Evolutionary conservation across 2,797 vertebrate species (phyloP).

Genomic region (Mycteria americana): DNA sequence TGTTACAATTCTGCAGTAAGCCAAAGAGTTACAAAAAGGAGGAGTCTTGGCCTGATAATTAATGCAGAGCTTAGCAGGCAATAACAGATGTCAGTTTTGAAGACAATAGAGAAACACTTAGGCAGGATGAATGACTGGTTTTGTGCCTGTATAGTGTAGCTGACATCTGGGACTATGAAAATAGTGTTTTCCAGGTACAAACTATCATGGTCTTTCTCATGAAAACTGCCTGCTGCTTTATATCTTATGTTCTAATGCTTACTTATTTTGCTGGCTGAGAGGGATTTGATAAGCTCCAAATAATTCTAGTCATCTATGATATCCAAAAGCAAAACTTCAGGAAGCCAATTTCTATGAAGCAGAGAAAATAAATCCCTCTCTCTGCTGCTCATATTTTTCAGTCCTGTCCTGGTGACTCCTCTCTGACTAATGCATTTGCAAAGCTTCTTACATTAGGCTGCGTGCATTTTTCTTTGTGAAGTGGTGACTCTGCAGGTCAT

Average conservation of each 20-base stretch:
- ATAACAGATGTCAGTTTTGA: neutral
- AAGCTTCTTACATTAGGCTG: slow-evolving; percentile 26
- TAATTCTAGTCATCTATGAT: slow-evolving; percentile 9
- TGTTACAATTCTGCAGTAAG: neutral
- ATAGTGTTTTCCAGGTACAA: neutral
- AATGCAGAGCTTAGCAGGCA: neutral
- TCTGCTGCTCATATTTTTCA: slow-evolving; percentile 7
- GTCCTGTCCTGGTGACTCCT: neutral
- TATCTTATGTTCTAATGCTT: neutral
- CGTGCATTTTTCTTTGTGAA: slow-evolving; percentile 37
- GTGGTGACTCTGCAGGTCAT: neutral
- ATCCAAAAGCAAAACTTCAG: slow-evolving; percentile 29
- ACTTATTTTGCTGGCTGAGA: neutral
- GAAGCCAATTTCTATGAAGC: slow-evolving; percentile 22
- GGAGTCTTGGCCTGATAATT: neutral
- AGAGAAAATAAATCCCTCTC: slow-evolving; percentile 2
- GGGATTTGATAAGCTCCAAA: slow-evolving; percentile 41
- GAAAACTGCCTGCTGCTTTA: neutral
- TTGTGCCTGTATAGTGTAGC: neutral
- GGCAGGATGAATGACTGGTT: neutral
- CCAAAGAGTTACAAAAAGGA: neutral
- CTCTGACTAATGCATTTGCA: slow-evolving; percentile 35
- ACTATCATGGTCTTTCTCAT: neutral
- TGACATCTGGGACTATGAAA: neutral
- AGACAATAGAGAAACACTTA: neutral